These are phyloP conservation scores for Amblyteles armatorius DNA, from an alignment of 2,888 invertebrate genomes.

Conservation along the genomic window DNA sequence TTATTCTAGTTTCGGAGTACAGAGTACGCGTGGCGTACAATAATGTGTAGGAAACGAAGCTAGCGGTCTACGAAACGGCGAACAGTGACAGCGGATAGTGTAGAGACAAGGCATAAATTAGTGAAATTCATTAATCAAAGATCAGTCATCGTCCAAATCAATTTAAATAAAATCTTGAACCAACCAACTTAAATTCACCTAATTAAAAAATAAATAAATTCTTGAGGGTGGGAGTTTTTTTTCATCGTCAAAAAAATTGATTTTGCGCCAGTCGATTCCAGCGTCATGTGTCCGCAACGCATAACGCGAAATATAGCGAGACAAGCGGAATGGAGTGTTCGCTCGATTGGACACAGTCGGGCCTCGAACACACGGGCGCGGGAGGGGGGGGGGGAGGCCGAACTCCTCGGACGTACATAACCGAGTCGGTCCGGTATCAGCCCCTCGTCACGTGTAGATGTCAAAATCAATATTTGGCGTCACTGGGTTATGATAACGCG, in stretches of 20 bases:
- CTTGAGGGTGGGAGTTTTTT: neutral
- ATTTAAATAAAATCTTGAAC: too few relatives aligned
- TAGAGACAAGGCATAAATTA: too few relatives aligned
- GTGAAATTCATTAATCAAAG: too few relatives aligned
- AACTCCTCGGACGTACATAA: slow-evolving; percentile 63
- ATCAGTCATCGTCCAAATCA: too few relatives aligned
- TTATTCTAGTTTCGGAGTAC: too few relatives aligned
- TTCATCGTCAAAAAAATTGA: neutral
- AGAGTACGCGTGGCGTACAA: too few relatives aligned
- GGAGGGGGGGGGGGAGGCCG: slow-evolving; percentile 21
- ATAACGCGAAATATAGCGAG: slow-evolving; percentile 25
- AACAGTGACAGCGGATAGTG: too few relatives aligned
- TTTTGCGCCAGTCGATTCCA: slow-evolving; percentile 40
- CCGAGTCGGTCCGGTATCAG: slow-evolving; percentile 69
- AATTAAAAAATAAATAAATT: neutral
- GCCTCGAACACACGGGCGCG: neutral
- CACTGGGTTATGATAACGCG: slow-evolving; percentile 84
- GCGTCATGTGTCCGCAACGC: slow-evolving; percentile 34
- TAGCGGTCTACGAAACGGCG: too few relatives aligned
- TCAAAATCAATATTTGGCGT: slow-evolving; percentile 85
- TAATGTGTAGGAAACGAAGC: too few relatives aligned
- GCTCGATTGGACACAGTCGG: slow-evolving; percentile 41
- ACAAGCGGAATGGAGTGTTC: slow-evolving; percentile 18
- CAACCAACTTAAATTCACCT: too few relatives aligned
- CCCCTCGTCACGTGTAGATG: slow-evolving; percentile 82